Evolutionary conservation across 1,140 invertebrate genomes (phyloP).

Genomic region (Pogonomyrmex barbatus): DNA sequence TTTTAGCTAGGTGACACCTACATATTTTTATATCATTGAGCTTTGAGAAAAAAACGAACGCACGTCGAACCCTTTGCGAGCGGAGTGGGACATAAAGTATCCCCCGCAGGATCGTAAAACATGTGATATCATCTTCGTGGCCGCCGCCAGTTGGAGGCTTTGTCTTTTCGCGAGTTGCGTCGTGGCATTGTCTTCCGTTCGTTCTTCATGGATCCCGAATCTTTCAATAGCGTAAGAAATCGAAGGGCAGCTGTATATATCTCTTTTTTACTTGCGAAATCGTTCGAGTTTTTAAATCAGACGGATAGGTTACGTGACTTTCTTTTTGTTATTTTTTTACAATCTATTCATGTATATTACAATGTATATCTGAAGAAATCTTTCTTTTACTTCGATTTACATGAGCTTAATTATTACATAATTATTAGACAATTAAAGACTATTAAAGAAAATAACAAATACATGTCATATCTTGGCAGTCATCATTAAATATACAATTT

Average conservation of each 20-base stretch:
- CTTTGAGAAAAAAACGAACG: conserved; percentile 70
- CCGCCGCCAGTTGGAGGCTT: conserved; percentile 77
- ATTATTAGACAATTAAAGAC: neutral
- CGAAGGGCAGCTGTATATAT: conserved; percentile 62
- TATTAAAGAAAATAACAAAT: neutral
- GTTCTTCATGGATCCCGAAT: conserved; percentile 75
- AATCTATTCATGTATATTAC: neutral
- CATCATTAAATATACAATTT: neutral
- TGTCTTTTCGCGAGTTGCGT: conserved; percentile 77
- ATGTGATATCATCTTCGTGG: conserved; percentile 82
- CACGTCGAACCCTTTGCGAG: conserved; percentile 72
- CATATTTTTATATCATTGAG: conserved; percentile 74
- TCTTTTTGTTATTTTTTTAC: neutral
- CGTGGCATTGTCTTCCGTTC: conserved; percentile 78
- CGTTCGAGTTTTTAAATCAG: conserved; percentile 20
- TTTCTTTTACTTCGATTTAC: neutral
- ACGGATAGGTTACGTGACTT: neutral
- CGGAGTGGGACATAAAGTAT: conserved; percentile 78
- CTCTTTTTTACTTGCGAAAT: conserved; percentile 43
- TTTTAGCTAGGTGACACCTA: conserved; percentile 77
- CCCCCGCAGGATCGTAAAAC: conserved; percentile 79
- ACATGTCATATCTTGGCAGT: neutral
- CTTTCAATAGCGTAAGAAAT: conserved; percentile 73
- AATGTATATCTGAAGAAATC: neutral
- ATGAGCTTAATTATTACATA: neutral